phyloP scores from a whole-genome alignment of 2,113 vertebrate genomes.

The Formicarius rufipectus region DNA sequence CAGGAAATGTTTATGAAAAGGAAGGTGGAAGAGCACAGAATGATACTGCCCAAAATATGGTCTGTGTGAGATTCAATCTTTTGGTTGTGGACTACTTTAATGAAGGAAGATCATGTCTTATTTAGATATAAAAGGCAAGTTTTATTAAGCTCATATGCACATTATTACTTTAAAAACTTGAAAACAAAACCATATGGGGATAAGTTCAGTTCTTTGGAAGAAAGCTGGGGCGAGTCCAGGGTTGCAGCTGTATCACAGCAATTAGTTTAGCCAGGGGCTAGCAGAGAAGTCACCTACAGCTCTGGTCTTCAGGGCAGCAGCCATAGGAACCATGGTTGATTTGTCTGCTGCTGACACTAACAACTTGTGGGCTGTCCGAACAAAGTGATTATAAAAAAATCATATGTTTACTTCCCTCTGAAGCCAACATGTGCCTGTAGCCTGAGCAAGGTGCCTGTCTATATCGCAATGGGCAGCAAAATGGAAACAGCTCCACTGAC shows the following conservation, averaged over 20 bases:
- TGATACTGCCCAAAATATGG: background rate
- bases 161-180: background rate
- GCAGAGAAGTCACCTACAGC: background rate
- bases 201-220: background rate
- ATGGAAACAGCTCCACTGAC: background rate
- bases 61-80: background rate
- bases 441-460: background rate
- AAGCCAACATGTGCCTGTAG: background rate
- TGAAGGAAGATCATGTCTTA: background rate
- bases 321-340: background rate
- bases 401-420: background rate
- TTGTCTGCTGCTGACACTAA: background rate
- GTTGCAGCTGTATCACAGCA: background rate
- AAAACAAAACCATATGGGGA: background rate
- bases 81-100: background rate
- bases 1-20: background rate
- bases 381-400: background rate
- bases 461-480: background rate
- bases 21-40: background rate
- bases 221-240: background rate
- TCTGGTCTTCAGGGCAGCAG: background rate
- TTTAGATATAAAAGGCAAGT: background rate
- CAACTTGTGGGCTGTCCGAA: background rate
- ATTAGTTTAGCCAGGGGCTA: background rate
- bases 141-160: background rate